Percentiles rank a stretch among this genome's conserved stretches.
phyloP scores from a whole-genome alignment of 2,797 vertebrate species.

The Halcyon chelicuti region DNA sequence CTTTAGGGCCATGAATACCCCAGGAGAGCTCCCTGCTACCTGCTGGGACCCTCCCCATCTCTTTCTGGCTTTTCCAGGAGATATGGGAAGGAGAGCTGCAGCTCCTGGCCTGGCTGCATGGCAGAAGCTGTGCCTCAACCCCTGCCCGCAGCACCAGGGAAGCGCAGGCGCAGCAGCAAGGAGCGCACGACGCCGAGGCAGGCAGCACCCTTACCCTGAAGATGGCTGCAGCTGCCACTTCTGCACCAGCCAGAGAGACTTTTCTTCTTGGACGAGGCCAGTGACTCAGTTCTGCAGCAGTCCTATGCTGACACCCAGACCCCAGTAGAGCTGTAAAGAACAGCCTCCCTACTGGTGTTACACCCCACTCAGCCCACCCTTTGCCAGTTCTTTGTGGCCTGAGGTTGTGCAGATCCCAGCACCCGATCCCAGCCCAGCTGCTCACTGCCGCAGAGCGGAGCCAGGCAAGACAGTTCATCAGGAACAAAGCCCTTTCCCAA shows the following conservation, averaged over 20 bases:
- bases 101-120: not conserved
- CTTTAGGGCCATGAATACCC: not conserved
- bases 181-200: not conserved
- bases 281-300: not conserved
- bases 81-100: not conserved
- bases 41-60: not conserved
- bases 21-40: not conserved
- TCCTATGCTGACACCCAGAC: not conserved
- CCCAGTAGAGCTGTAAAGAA: not conserved
- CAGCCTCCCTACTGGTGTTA: not conserved
- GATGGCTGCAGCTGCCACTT: not conserved
- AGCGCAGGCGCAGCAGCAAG: not conserved
- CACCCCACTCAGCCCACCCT: not conserved
- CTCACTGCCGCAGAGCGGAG: fast-evolving
- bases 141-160: not conserved
- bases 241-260: not conserved
- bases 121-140: not conserved
- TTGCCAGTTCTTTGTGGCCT: not conserved
- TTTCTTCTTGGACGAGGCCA: not conserved
- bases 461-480: not conserved
- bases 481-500: not conserved
- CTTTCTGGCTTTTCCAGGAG: not conserved
- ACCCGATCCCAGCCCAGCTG: not conserved
- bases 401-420: not conserved
- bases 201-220: not conserved